phyloP scores from a whole-genome alignment of 2,888 invertebrate genomes.

The Strigamia crassipes region DNA sequence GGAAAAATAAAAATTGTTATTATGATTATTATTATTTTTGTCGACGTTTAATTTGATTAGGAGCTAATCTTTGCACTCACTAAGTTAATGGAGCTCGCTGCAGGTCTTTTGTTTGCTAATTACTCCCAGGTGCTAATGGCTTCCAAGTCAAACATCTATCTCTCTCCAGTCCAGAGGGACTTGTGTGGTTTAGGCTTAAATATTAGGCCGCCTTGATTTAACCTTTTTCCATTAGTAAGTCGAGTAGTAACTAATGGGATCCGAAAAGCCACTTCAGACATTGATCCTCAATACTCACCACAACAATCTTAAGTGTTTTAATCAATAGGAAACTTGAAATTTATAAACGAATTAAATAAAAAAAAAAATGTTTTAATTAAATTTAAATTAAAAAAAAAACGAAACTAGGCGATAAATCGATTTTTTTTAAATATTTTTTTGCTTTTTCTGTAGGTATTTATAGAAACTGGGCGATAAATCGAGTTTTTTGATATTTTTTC shows the following conservation, averaged over 20 bases:
- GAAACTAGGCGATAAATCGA: too few species aligned
- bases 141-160: slow-evolving; percentile 7
- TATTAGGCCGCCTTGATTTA: neutral
- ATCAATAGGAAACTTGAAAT: too few species aligned
- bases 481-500: too few species aligned
- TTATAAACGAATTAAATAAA: too few species aligned
- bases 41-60: neutral
- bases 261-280: slow-evolving; percentile 23
- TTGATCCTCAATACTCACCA: slow-evolving; percentile 7
- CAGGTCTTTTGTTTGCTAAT: slow-evolving; percentile 27
- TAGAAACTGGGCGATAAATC: too few species aligned
- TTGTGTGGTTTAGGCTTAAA: neutral
- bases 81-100: slow-evolving; percentile 1
- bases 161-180: slow-evolving; percentile 13
- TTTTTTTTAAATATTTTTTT: too few species aligned
- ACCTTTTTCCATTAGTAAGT: slow-evolving; percentile 35
- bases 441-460: too few species aligned
- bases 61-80: neutral
- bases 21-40: neutral
- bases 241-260: slow-evolving; percentile 19
- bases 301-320: too few species aligned
- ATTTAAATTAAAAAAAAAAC: too few species aligned
- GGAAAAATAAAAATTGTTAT: too few species aligned
- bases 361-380: too few species aligned
- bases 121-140: slow-evolving; percentile 22